These are phyloP conservation scores for Conus ventricosus DNA, from an alignment of 1,140 invertebrate species.

Conservation along the genomic window DNA sequence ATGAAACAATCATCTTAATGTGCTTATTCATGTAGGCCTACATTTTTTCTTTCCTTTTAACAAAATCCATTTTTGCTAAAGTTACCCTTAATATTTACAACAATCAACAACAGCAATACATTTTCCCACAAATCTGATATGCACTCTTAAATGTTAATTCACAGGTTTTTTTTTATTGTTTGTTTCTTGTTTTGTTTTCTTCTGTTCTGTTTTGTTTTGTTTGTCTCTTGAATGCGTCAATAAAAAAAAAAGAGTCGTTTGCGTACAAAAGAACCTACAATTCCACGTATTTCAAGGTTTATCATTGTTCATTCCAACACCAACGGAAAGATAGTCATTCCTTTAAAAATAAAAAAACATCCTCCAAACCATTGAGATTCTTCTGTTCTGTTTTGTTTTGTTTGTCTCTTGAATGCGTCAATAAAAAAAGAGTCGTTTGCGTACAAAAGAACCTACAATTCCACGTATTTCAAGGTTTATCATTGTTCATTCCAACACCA, in stretches of 20 bases:
- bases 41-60: background rate
- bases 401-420: too few relatives aligned
- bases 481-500: background rate
- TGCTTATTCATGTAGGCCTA: background rate
- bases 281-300: background rate
- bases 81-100: background rate
- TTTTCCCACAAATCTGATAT: background rate
- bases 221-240: too few relatives aligned
- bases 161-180: too few relatives aligned
- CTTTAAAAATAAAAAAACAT: background rate
- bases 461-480: too few relatives aligned
- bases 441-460: background rate
- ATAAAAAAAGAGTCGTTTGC: too few relatives aligned
- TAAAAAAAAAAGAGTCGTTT: too few relatives aligned
- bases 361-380: too few relatives aligned
- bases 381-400: too few relatives aligned
- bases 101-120: background rate
- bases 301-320: background rate
- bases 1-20: background rate
- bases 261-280: background rate
- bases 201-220: too few relatives aligned
- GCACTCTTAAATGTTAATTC: too few relatives aligned
- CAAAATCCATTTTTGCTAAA: background rate
- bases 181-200: too few relatives aligned
- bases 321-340: background rate